Base-by-base conservation (phyloP, 2,888 invertebrate species). In the Netelia inedita region DNA sequence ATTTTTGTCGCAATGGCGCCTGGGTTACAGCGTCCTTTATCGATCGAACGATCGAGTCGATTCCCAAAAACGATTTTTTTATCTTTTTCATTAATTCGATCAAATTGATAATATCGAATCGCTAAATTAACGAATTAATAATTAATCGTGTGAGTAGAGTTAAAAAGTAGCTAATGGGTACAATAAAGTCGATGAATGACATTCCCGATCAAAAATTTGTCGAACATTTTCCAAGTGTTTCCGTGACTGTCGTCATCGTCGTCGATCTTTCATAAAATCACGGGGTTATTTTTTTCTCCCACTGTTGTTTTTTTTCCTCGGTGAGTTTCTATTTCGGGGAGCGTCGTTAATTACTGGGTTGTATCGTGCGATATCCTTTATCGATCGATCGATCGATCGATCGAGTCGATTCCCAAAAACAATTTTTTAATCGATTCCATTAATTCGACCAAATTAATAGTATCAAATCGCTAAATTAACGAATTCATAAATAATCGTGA, bases 301-400 rank as follows among this genome's bases (percentile, higher is more conserved):
- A 1, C 6, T 1, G 6, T 35, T 2, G 23, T 23, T 1, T 74
- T 50, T 61, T 46, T 46, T 3, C 16, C 63, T 11, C n/a, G 14
- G 10, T 9, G 35, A 41, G 61, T 65, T 79, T 83, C 79, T 75
- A 83, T 79, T 83, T 83, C 57, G 57, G 59, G 2, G 19, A 14
- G 57, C 23, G 71, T 53, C 83, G 41, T 83, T 75, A 72, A 79
- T 83, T 75, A 75, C n/a, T n/a, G n/a, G n/a, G n/a, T n/a, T n/a
- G n/a, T n/a, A n/a, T n/a, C n/a, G 55, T 46, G 65, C 71, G 76
- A 72, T 75, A 46, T 53, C 21, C 23, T 2, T 21, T 28, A 2
- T 35, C 14, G 14, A 28, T 16, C 9, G 16, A 55, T 55, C 28
- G n/a, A 19, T 57, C 16, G 16, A 57, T 71, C 28, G 9, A 57